Conservation (phyloP, 2,888 invertebrate genomes). For the Leucozona laternaria region DNA sequence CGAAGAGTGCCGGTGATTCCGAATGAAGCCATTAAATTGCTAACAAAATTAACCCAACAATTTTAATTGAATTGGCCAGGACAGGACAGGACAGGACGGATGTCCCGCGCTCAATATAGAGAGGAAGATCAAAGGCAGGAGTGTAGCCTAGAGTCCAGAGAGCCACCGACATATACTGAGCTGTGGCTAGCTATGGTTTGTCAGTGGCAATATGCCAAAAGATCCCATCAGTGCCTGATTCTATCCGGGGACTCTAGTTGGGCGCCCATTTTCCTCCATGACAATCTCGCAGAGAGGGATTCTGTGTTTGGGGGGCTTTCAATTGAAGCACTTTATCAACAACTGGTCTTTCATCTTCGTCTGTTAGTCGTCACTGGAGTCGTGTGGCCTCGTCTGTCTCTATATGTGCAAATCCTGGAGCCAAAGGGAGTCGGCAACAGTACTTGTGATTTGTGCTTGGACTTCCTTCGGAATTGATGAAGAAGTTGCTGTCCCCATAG, state of each 20-base stretch:
- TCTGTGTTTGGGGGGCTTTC: constrained; percentile 23
- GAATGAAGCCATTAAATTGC: constrained; percentile 77
- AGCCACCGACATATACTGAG: constrained; percentile 61
- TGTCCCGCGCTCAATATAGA: constrained; percentile 9
- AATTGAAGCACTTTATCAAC: constrained; percentile 59
- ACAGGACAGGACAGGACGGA: constrained; percentile 51
- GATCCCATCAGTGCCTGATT: constrained; percentile 67
- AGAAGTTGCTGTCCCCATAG: constrained; percentile 62
- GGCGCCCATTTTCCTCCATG: constrained; percentile 58
- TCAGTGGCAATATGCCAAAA: constrained; percentile 70
- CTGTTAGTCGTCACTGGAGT: constrained; percentile 56
- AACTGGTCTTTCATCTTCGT: constrained; percentile 71
- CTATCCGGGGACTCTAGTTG: constrained; percentile 61
- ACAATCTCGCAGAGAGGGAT: constrained; percentile 35
- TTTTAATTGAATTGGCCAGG: constrained; percentile 77
- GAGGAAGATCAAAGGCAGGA: constrained; percentile 18
- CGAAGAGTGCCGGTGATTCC: constrained; percentile 33
- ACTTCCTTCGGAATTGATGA: constrained; percentile 46
- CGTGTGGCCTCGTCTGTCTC: constrained; percentile 72
- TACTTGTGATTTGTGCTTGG: not conserved
- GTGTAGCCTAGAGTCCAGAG: constrained; percentile 36
- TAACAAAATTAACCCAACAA: constrained; percentile 77
- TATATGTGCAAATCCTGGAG: not conserved
- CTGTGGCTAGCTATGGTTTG: constrained; percentile 33
- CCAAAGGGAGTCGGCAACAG: constrained; percentile 5